Percentiles rank a stretch among this genome's conserved stretches.
These are phyloP conservation scores for Melanostoma mellinum DNA, from an alignment of 2,888 invertebrate genomes.

Conservation along the genomic window DNA sequence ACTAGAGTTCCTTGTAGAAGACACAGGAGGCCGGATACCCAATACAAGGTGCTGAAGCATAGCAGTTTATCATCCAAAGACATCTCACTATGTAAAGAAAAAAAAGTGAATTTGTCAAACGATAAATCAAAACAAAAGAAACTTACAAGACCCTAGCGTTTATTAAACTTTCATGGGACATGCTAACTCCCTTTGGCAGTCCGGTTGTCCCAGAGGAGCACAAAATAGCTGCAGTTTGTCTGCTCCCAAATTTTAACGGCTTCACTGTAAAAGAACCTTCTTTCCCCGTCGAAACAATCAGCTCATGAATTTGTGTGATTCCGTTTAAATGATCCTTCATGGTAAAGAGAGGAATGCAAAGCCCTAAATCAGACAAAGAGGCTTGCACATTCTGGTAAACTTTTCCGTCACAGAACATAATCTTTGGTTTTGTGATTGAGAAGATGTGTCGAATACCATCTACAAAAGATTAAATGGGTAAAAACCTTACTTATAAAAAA, in stretches of 20 bases:
- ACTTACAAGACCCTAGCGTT: constrained; percentile 40
- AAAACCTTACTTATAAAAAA: not conserved
- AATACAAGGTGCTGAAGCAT: constrained; percentile 75
- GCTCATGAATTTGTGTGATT: constrained; percentile 62
- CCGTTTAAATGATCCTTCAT: constrained; percentile 72
- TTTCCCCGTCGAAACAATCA: constrained; percentile 59
- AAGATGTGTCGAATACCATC: constrained; percentile 78
- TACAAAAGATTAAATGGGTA: constrained; percentile 11
- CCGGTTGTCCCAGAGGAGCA: constrained; percentile 74
- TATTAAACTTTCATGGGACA: constrained; percentile 71
- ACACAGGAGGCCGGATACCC: constrained; percentile 72
- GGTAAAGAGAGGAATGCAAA: constrained; percentile 68
- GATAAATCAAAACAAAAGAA: not conserved
- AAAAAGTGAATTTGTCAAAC: too few relatives aligned
- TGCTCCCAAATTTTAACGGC: constrained; percentile 44
- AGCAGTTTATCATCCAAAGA: constrained; percentile 51
- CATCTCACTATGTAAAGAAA: constrained; percentile 25
- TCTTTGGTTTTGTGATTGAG: constrained; percentile 78
- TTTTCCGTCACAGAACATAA: constrained; percentile 80
- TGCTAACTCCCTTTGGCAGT: constrained; percentile 70
- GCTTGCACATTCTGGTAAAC: constrained; percentile 74
- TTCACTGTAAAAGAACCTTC: constrained; percentile 48
- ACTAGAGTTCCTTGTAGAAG: constrained; percentile 64
- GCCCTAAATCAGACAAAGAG: constrained; percentile 61
- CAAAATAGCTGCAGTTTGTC: constrained; percentile 72